These are phyloP conservation scores for Coccyzus lansbergi DNA, from an alignment of 2,797 vertebrate species.

Conservation along the genomic window DNA sequence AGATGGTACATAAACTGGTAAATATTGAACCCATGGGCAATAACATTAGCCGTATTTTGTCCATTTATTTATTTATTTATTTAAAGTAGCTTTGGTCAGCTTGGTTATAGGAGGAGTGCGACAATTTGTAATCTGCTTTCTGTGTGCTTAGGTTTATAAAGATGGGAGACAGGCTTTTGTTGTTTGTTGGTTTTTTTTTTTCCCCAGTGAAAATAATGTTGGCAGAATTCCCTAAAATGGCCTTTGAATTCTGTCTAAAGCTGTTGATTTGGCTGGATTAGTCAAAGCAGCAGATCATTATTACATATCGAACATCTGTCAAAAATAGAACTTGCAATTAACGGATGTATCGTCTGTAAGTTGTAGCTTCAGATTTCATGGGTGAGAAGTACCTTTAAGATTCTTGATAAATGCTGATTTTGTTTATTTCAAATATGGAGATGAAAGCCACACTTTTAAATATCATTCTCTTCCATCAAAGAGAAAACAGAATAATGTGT, in stretches of 20 bases:
- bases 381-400: constrained; percentile 34
- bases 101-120: constrained; percentile 35
- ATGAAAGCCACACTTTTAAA: constrained; percentile 15
- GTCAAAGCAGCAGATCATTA: constrained; percentile 77
- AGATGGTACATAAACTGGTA: constrained; percentile 77
- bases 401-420: constrained; percentile 28
- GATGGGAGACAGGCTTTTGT: neutral
- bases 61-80: constrained; percentile 51
- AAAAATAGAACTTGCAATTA: constrained; percentile 79
- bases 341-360: constrained; percentile 63
- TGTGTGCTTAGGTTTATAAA: constrained; percentile 33
- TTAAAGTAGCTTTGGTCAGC: constrained; percentile 29
- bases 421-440: neutral
- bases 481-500: neutral
- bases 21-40: constrained; percentile 78
- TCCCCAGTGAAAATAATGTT: constrained; percentile 57
- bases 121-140: constrained; percentile 49
- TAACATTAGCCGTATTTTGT: constrained; percentile 45
- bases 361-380: constrained; percentile 45
- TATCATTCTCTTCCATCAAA: neutral
- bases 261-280: constrained; percentile 78
- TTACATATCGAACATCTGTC: constrained; percentile 80
- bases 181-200: neutral
- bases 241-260: constrained; percentile 73
- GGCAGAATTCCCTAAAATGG: constrained; percentile 67